These are phyloP conservation scores for Argopecten irradians DNA, from an alignment of 1,140 invertebrate species.

Conservation along the genomic window DNA sequence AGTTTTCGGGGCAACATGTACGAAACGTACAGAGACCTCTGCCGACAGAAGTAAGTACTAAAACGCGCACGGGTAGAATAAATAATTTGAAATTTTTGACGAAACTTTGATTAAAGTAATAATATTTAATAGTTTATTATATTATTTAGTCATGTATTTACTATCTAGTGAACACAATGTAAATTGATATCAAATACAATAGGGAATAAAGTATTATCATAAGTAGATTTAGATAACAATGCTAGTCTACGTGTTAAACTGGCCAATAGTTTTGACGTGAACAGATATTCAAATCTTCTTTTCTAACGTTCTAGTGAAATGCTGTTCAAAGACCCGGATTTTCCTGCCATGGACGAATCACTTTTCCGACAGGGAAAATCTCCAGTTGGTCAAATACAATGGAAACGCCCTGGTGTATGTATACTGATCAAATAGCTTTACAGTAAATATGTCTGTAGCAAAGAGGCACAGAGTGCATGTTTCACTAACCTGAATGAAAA, in stretches of 20 bases:
- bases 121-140: too few relatives aligned
- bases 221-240: too few relatives aligned
- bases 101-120: too few relatives aligned
- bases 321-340: slow-evolving; percentile 65
- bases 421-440: background rate
- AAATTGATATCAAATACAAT: too few relatives aligned
- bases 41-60: background rate
- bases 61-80: background rate
- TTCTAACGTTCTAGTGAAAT: slow-evolving; percentile 43
- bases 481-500: background rate
- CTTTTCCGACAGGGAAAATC: slow-evolving; percentile 53
- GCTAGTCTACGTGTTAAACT: too few relatives aligned
- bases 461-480: background rate
- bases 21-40: slow-evolving; percentile 6
- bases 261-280: too few relatives aligned
- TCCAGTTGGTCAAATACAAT: slow-evolving; percentile 58
- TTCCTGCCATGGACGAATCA: slow-evolving; percentile 62
- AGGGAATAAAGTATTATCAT: too few relatives aligned
- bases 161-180: too few relatives aligned
- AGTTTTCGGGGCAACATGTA: background rate
- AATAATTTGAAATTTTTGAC: too few relatives aligned
- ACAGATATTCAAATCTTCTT: too few relatives aligned
- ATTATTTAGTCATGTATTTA: too few relatives aligned
- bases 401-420: slow-evolving; percentile 67
- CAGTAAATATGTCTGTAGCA: background rate